These are phyloP conservation scores for Onchidella celtica DNA, from an alignment of 2,888 invertebrate genomes.

Conservation along the genomic window DNA sequence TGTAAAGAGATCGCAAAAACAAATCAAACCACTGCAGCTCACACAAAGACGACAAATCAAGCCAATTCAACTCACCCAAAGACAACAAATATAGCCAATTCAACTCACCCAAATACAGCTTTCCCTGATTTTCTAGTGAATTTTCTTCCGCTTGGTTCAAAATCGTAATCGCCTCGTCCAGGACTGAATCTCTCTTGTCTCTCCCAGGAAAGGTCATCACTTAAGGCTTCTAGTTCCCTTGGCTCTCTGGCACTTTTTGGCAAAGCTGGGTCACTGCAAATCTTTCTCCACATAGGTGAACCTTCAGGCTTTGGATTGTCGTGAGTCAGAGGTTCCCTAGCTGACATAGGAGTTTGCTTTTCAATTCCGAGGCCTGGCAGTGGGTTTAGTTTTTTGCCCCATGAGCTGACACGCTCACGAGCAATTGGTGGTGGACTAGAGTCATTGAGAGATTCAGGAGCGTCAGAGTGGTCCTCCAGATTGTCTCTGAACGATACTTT, in stretches of 20 bases:
- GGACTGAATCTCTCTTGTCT: not conserved
- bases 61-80: no score
- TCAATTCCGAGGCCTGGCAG: not conserved
- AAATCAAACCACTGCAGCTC: no score
- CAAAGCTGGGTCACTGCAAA: not conserved
- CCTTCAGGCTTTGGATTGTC: not conserved
- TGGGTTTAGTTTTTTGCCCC: not conserved
- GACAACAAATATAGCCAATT: no score
- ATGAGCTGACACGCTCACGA: not conserved
- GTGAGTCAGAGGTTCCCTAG: not conserved
- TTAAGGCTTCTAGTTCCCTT: not conserved
- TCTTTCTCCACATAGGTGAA: not conserved
- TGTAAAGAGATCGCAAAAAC: no score
- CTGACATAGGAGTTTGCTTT: not conserved
- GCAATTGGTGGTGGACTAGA: no score
- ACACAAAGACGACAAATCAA: no score
- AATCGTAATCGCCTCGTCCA: not conserved
- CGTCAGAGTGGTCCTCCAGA: not conserved
- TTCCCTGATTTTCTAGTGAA: not conserved
- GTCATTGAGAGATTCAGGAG: not conserved
- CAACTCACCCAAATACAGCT: not conserved
- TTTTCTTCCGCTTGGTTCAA: not conserved
- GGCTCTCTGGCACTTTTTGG: not conserved
- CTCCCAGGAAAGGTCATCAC: not conserved
- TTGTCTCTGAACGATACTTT: not conserved